Percentiles rank a stretch among this genome's conserved stretches.
These are phyloP conservation scores for Anaspis maculata DNA, from an alignment of 2,888 invertebrate species.

Conservation along the genomic window DNA sequence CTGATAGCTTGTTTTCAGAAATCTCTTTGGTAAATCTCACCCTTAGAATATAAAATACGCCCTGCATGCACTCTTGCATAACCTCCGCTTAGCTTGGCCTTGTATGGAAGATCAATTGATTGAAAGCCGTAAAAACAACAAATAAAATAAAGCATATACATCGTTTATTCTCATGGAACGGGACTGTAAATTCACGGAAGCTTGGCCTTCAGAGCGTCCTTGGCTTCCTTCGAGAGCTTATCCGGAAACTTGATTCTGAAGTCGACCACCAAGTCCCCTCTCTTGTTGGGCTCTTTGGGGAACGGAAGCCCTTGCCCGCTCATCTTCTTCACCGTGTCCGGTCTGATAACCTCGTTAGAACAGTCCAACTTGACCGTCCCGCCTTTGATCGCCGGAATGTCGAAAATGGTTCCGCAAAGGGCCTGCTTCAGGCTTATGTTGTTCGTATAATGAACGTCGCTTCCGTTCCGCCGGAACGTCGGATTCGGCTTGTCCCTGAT, in stretches of 20 bases:
- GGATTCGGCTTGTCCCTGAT: slow-evolving; percentile 87
- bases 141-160: too few relatives aligned
- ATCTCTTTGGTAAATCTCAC: too few relatives aligned
- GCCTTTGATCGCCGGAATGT: slow-evolving; percentile 78
- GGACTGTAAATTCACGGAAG: too few relatives aligned
- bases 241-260: slow-evolving; percentile 93
- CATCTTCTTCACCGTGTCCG: slow-evolving; percentile 74
- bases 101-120: too few relatives aligned
- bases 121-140: too few relatives aligned
- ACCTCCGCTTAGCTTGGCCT: too few relatives aligned
- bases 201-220: slow-evolving; percentile 18
- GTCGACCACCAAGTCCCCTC: slow-evolving; percentile 82
- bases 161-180: too few relatives aligned
- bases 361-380: slow-evolving; percentile 67
- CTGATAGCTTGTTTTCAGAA: too few relatives aligned
- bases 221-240: slow-evolving; percentile 14
- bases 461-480: slow-evolving; percentile 81
- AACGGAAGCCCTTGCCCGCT: slow-evolving; percentile 81
- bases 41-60: too few relatives aligned
- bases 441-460: slow-evolving; percentile 78
- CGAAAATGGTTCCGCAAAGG: slow-evolving; percentile 73
- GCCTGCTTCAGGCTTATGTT: slow-evolving; percentile 80
- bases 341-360: slow-evolving; percentile 72
- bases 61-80: too few relatives aligned
- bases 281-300: slow-evolving; percentile 80